Conservation (phyloP, 2,888 invertebrate species). For the Netelia inedita region DNA sequence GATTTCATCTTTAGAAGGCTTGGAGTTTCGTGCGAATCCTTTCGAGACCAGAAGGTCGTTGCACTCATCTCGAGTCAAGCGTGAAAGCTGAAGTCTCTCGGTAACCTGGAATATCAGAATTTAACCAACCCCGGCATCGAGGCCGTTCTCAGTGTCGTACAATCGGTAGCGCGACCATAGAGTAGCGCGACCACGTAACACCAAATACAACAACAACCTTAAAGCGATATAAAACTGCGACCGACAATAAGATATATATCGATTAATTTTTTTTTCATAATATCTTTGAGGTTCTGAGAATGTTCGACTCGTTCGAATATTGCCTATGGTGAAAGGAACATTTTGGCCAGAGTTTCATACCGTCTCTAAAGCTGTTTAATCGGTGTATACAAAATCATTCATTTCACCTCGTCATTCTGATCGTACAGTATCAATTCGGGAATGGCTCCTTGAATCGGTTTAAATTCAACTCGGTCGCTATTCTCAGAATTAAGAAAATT, state of each 20-base stretch:
- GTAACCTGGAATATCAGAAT: constrained; percentile 85
- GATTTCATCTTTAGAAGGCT: constrained; percentile 85
- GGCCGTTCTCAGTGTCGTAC: too few relatives aligned
- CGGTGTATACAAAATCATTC: background rate
- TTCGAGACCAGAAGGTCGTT: constrained; percentile 88
- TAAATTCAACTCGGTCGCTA: constrained; percentile 87
- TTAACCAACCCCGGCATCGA: background rate
- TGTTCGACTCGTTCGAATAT: too few relatives aligned
- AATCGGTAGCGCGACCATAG: too few relatives aligned
- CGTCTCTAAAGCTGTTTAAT: too few relatives aligned
- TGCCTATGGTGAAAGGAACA: too few relatives aligned
- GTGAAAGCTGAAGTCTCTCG: constrained; percentile 88
- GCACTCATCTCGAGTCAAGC: constrained; percentile 88
- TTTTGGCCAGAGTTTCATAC: too few relatives aligned
- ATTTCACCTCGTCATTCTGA: constrained; percentile 85
- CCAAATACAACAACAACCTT: too few relatives aligned
- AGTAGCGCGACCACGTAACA: too few relatives aligned
- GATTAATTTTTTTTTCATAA: too few relatives aligned
- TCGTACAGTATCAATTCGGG: constrained; percentile 89
- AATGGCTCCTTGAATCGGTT: constrained; percentile 89
- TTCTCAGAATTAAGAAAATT: constrained; percentile 46
- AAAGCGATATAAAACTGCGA: too few relatives aligned
- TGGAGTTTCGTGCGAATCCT: constrained; percentile 87
- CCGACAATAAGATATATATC: too few relatives aligned
- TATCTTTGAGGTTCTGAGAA: too few relatives aligned